phyloP scores from a whole-genome alignment of 2,113 vertebrate genomes.

The Chunga burmeisteri region DNA sequence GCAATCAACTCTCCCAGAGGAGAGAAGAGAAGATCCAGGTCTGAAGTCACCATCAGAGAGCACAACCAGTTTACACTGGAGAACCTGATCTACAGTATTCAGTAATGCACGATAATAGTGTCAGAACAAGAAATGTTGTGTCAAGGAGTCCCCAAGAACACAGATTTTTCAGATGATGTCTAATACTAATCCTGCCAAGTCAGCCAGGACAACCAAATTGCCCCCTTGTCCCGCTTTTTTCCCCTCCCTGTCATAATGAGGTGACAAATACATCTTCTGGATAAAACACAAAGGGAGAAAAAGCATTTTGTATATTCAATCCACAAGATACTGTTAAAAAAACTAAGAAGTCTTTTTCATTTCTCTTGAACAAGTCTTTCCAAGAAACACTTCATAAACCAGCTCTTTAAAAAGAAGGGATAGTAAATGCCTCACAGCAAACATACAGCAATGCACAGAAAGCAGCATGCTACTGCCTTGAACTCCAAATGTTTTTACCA shows the following conservation, averaged over 20 bases:
- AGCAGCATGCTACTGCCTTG: not conserved
- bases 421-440: conserved; percentile 26
- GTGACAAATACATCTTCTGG: not conserved
- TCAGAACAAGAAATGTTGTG: not conserved
- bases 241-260: not conserved
- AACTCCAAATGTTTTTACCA: not conserved
- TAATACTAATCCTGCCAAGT: not conserved
- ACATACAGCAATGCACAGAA: not conserved
- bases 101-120: not conserved
- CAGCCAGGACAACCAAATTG: not conserved
- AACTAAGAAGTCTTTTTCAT: not conserved
- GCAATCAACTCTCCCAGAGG: not conserved
- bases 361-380: conserved; percentile 22
- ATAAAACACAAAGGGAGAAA: not conserved
- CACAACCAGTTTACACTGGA: not conserved
- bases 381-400: conserved; percentile 59
- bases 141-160: not conserved
- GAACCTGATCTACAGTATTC: fast-evolving
- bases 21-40: not conserved
- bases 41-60: not conserved
- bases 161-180: not conserved
- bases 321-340: not conserved
- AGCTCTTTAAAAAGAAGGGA: conserved; percentile 25
- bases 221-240: not conserved
- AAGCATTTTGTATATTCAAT: not conserved